Evolutionary conservation across 2,888 invertebrate species (phyloP).

Genomic region (Pseudoips prasinana): DNA sequence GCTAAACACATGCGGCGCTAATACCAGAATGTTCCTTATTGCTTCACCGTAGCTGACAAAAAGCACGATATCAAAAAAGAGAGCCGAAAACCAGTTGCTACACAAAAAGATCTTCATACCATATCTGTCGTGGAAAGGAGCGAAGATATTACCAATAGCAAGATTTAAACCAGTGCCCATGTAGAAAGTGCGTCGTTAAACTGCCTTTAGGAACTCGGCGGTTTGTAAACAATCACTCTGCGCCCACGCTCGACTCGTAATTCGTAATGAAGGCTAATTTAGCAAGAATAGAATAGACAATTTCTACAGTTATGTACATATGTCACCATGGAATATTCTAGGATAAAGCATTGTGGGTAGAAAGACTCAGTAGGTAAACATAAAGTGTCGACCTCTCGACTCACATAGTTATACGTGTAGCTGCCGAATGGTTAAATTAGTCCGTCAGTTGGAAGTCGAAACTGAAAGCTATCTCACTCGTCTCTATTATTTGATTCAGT

Average conservation of each 20-base stretch:
- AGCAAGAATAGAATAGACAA: constrained; percentile 40
- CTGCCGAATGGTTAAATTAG: no score
- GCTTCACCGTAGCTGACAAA: no score
- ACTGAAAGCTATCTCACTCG: no score
- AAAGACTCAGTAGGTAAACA: no score
- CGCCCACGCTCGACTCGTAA: constrained; percentile 39
- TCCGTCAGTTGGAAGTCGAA: no score
- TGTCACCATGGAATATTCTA: background rate
- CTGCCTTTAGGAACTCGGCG: constrained; percentile 32
- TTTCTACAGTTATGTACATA: constrained; percentile 33
- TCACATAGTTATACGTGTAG: no score
- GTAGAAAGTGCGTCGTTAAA: constrained; percentile 44
- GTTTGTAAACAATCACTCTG: constrained; percentile 35
- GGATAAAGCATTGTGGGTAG: no score
- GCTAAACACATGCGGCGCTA: no score
- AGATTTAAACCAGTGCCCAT: constrained; percentile 35
- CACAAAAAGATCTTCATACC: constrained; percentile 14
- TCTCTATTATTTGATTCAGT: no score
- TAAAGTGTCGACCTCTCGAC: no score
- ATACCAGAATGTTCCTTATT: no score
- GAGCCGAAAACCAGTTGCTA: constrained; percentile 9
- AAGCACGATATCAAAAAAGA: no score
- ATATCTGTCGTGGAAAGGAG: constrained; percentile 17
- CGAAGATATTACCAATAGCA: constrained; percentile 32
- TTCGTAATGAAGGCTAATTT: constrained; percentile 45